Base-by-base conservation (phyloP, 2,113 vertebrate species). In the Pongo abelii region DNA sequence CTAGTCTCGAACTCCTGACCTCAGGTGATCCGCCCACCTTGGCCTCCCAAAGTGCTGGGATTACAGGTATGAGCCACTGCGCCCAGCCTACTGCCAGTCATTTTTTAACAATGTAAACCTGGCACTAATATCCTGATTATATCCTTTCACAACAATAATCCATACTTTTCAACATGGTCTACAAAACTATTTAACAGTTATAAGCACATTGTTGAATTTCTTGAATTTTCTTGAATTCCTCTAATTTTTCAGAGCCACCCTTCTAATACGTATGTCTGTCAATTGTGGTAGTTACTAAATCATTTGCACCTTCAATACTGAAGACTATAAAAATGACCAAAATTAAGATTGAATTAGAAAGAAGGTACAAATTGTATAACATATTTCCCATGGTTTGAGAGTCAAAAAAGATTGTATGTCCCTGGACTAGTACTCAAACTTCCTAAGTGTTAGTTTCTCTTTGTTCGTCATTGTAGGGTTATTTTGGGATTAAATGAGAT, bases 251-350 rank as follows among this genome's bases (percentile, higher is more conserved):
- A 78, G n/a, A 87, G 23, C 57, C 3, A 70, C 8, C 22, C 35
- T 78, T 88, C 38, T 6, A 90, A 25, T 59, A 89, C 67, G 74
- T 4, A 27, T 32, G 11, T 84, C 46, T 78, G 23, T 70, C 61
- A 79, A 5, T 43, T 74, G 84, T 84, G 32, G 48, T 87, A 75
- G 67, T 70, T 89, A 94, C 48, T 84, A 94, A 85, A 75, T 94
- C 86, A 59, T 72, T 87, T 88, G 79, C 84, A 23, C 59, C 38
- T 72, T n/a, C 32, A 91, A 77, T 92, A 80, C 1, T 84, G 46
- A 92, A 64, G 74, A 94, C 30, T 94, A 78, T 72, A 96, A 94
- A 79, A 83, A 94, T 79, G 70, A 96, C 46, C 18, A 89, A 96
- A 97, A 67, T 69, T 84, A 70, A 72, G 57, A 3, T 84, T 87